A percentile compares a stretch with the other conserved stretches of the same genome.
phyloP scores from a whole-genome alignment of 2,113 vertebrate genomes.

The Anser cygnoides region DNA sequence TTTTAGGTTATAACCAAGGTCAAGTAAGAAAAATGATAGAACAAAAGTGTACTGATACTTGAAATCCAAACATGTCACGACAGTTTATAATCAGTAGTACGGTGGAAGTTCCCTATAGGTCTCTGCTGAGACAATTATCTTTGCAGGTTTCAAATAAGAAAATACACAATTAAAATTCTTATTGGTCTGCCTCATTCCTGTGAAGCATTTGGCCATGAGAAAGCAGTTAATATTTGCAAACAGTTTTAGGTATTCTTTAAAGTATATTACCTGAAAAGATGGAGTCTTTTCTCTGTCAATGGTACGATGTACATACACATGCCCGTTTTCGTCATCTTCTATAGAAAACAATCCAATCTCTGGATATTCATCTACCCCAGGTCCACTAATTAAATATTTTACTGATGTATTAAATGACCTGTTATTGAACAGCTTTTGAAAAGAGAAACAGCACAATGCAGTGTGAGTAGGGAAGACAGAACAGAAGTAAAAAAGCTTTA shows the following conservation, averaged over 20 bases:
- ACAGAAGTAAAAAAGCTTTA: background rate
- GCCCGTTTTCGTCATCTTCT: constrained; percentile 46
- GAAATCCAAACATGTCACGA: background rate
- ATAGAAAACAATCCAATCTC: constrained; percentile 74
- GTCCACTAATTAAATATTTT: constrained; percentile 77
- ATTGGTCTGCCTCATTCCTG: background rate
- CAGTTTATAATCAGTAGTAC: background rate
- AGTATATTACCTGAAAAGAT: constrained; percentile 67
- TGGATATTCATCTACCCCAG: constrained; percentile 73
- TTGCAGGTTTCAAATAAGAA: background rate
- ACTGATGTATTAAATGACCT: background rate
- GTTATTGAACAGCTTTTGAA: constrained; percentile 60
- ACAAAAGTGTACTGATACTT: background rate
- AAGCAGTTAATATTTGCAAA: background rate
- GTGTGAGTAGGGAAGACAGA: background rate
- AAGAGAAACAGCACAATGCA: background rate
- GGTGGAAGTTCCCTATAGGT: background rate
- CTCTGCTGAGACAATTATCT: background rate
- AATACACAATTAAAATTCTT: background rate
- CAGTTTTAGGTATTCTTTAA: background rate
- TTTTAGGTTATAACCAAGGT: background rate
- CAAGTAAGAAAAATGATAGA: background rate
- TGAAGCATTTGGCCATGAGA: background rate
- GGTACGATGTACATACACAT: constrained; percentile 40
- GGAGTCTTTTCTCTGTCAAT: constrained; percentile 77